Evolutionary conservation across 2,113 vertebrate genomes (phyloP).

Genomic region (Vireo altiloquus): DNA sequence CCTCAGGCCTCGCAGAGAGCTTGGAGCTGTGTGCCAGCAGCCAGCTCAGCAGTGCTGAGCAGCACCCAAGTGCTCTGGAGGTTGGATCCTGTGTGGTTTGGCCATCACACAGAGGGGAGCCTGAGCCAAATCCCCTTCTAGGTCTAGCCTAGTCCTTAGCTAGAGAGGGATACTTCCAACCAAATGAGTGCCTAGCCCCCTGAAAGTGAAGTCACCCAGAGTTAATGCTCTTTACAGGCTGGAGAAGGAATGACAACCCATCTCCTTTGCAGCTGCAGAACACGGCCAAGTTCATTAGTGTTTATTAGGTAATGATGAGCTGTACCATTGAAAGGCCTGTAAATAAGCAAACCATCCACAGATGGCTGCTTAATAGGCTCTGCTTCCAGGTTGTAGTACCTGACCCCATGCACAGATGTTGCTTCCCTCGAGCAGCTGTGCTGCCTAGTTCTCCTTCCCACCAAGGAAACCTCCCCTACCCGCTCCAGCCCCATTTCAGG

Average conservation of each 20-base stretch:
- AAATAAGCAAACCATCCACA: constrained; percentile 33
- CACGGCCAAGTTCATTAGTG: not conserved
- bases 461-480: not conserved
- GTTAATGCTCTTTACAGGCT: not conserved
- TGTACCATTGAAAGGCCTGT: not conserved
- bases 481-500: not conserved
- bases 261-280: not conserved
- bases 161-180: not conserved
- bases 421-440: not conserved
- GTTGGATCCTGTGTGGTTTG: not conserved
- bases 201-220: not conserved
- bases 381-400: not conserved
- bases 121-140: not conserved
- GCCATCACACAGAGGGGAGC: not conserved
- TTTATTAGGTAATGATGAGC: constrained; percentile 37
- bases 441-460: not conserved
- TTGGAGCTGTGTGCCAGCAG: not conserved
- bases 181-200: not conserved
- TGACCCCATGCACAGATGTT: constrained; percentile 24
- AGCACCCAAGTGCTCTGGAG: not conserved
- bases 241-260: not conserved
- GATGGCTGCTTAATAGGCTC: constrained; percentile 35
- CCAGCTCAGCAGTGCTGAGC: not conserved
- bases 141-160: not conserved
- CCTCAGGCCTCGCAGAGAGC: not conserved